Evolutionary conservation across 1,140 invertebrate genomes (phyloP).

Genomic region (Ceratosolen solmsi): DNA sequence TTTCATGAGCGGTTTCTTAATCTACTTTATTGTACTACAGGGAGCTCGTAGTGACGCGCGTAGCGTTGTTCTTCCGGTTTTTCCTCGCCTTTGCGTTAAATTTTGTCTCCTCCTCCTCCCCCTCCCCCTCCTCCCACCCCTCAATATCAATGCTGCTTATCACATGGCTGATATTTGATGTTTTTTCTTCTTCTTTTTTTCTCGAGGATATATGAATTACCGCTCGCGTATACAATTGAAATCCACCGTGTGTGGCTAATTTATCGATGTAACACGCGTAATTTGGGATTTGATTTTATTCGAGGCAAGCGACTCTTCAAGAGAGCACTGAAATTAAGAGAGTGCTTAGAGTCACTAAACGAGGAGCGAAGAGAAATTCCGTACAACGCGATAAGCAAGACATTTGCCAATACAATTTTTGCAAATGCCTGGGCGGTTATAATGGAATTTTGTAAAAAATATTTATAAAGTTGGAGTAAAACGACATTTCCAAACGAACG

Average conservation of each 20-base stretch:
- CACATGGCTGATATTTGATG: background rate
- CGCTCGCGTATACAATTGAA: background rate
- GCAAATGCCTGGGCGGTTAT: too few relatives aligned
- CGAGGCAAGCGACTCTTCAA: background rate
- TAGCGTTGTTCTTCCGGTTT: background rate
- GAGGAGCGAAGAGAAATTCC: too few relatives aligned
- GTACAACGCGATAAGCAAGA: too few relatives aligned
- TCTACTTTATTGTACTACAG: conserved; percentile 20
- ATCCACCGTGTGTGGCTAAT: background rate
- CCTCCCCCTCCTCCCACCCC: background rate
- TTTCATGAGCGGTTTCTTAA: conserved; percentile 30
- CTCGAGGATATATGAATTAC: conserved; percentile 20
- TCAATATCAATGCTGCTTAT: conserved; percentile 19
- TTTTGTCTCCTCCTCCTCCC: background rate
- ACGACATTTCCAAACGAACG: too few relatives aligned
- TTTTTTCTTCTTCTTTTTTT: background rate
- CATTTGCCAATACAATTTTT: too few relatives aligned
- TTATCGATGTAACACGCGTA: background rate
- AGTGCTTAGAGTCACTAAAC: too few relatives aligned
- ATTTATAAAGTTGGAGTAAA: too few relatives aligned
- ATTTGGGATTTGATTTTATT: conserved; percentile 5
- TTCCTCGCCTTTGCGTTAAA: conserved; percentile 39
- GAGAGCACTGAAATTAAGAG: background rate
- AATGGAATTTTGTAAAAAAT: too few relatives aligned
- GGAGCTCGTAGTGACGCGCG: background rate